phyloP scores from a whole-genome alignment of 2,797 vertebrate species.

The Capromys pilorides region DNA sequence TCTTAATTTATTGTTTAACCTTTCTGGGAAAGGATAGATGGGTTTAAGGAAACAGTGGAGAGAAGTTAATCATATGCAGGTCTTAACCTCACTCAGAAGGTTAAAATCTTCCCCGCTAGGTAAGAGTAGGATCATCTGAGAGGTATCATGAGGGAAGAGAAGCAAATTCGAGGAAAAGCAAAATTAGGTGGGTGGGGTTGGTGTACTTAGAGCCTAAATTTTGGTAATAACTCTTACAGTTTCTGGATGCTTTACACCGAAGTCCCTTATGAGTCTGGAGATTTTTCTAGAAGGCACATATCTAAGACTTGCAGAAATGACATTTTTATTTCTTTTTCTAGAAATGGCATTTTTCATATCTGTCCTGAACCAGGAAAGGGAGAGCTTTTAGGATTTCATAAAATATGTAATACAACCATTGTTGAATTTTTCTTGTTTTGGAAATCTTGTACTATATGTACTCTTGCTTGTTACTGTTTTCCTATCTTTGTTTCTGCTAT shows the following conservation, averaged over 20 bases:
- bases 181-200: not conserved
- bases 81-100: not conserved
- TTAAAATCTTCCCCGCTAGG: not conserved
- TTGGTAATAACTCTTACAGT: not conserved
- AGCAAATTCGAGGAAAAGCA: not conserved
- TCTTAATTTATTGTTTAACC: slow-evolving; percentile 18
- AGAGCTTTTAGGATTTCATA: slow-evolving; percentile 52
- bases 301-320: not conserved
- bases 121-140: not conserved
- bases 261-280: not conserved
- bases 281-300: slow-evolving; percentile 46
- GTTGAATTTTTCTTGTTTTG: too few species aligned
- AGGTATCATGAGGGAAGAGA: not conserved
- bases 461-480: too few species aligned
- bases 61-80: not conserved
- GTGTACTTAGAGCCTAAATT: not conserved
- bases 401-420: too few species aligned
- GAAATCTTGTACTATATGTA: too few species aligned
- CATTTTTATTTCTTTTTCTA: too few species aligned
- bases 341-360: slow-evolving; percentile 10
- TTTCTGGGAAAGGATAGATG: not conserved
- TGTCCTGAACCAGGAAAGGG: slow-evolving; percentile 28
- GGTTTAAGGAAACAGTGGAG: not conserved
- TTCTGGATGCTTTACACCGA: slow-evolving; percentile 15
- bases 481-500: too few species aligned